Conservation (phyloP, 1,140 invertebrate genomes). For the Varroa destructor region DNA sequence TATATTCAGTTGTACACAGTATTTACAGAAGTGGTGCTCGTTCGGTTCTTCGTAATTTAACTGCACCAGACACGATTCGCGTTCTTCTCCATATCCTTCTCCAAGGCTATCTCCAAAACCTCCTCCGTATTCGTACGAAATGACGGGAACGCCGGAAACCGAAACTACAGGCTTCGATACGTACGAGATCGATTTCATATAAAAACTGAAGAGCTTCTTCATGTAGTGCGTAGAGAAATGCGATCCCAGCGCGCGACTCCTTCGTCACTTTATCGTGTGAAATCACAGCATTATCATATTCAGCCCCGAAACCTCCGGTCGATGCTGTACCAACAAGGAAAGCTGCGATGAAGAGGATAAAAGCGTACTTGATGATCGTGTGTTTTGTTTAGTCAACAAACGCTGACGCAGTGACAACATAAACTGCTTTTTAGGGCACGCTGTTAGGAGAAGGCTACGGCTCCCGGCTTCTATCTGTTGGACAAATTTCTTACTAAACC, state of each 20-base stretch:
- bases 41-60: no score
- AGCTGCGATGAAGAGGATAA: background rate
- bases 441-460: background rate
- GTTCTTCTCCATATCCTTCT: background rate
- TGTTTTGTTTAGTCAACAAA: background rate
- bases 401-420: background rate
- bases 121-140: background rate
- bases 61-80: background rate
- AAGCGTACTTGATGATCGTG: background rate
- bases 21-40: no score
- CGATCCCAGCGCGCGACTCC: background rate
- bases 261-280: conserved; percentile 10
- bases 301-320: background rate
- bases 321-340: background rate
- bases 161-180: conserved; percentile 25
- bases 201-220: conserved; percentile 5
- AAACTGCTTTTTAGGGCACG: background rate
- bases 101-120: background rate
- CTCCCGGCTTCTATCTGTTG: no score
- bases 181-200: conserved; percentile 21
- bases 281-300: background rate
- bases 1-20: no score
- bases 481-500: background rate
- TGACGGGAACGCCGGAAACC: conserved; percentile 3
- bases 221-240: background rate